Base-by-base conservation (phyloP, 2,113 vertebrate species). In the Rhea americana region DNA sequence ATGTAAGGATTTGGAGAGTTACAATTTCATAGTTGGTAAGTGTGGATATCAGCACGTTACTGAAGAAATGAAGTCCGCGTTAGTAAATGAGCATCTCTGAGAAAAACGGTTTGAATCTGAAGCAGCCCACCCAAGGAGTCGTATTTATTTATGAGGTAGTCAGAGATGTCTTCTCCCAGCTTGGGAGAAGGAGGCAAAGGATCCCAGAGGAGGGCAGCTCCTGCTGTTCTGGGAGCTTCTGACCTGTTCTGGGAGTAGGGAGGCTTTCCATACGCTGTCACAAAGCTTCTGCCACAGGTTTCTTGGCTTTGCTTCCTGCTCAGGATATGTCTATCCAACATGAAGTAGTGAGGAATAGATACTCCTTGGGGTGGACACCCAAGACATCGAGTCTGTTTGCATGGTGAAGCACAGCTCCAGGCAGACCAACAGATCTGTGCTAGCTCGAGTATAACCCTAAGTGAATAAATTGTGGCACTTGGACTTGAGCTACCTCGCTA, bases 41-140 rank as follows among this genome's bases (percentile, higher is more conserved):
- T 43, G 51, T 19, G 7, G 32, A 7, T 68, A 51, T 61, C 61
- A 72, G n/a, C 11, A 82, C 47, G 28, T 2, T 61, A 56, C 8
- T 62, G 41, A 80, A 82, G 35, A 87, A 82, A 73, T 51, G 26
- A 82, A 87, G 85, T 32, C n/a, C 15, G 11, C 35, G 37, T 19
- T 58, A 75, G 4, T 17, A 75, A 71, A 75, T 79, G 1, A 79
- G 0, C 7, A 26, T 65, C 35, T 85, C 43, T 39, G 13, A 41
- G 30, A 2, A 70, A 48, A 11, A 56, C 2, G 32, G 3, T 28
- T 16, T 65, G 4, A 1, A 19, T 72, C 35, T 47, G 48, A 65
- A 73, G n/a, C 32, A 85, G 32, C 21, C 6, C 2, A 1, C 5
- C 11, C 19, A 9, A 8, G 0, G 1, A 89, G 2, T 14, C 28